Evolutionary conservation across 2,888 invertebrate genomes (phyloP).

Genomic region (Caradrina kadenii): DNA sequence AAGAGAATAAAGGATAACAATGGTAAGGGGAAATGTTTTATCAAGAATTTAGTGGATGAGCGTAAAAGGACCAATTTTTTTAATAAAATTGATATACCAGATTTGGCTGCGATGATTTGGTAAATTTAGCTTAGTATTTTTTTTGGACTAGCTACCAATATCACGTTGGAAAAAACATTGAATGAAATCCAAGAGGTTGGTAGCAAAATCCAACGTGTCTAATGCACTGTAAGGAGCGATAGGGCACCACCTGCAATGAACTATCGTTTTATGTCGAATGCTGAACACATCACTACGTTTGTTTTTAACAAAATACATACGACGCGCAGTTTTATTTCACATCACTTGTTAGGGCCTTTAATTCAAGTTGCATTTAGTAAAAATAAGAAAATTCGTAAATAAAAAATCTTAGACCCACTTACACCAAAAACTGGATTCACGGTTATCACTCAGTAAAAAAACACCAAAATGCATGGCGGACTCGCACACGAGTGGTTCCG

Average conservation of each 20-base stretch:
- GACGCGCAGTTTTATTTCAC: not conserved
- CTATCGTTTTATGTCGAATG: constrained; percentile 30
- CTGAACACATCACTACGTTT: constrained; percentile 26
- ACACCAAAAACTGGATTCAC: no score
- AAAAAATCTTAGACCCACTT: not conserved
- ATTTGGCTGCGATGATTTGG: no score
- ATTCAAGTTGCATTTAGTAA: not conserved
- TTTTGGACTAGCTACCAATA: not conserved
- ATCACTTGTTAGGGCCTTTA: no score
- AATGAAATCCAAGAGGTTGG: constrained; percentile 12
- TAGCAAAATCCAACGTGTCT: constrained; percentile 35
- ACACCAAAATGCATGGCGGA: no score
- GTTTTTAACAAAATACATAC: constrained; percentile 23
- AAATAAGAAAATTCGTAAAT: not conserved
- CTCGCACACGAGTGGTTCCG: no score
- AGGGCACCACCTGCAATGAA: constrained; percentile 45
- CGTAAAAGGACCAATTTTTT: not conserved
- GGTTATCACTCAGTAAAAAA: no score
- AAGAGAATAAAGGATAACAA: not conserved
- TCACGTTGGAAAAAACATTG: constrained; percentile 14
- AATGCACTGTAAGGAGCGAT: constrained; percentile 47
- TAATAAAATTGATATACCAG: not conserved
- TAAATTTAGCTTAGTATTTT: not conserved
- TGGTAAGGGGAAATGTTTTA: not conserved
- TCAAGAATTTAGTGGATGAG: not conserved